Evolutionary conservation across 2,797 vertebrate genomes (phyloP).

Genomic region (Hozukius guyotensis): DNA sequence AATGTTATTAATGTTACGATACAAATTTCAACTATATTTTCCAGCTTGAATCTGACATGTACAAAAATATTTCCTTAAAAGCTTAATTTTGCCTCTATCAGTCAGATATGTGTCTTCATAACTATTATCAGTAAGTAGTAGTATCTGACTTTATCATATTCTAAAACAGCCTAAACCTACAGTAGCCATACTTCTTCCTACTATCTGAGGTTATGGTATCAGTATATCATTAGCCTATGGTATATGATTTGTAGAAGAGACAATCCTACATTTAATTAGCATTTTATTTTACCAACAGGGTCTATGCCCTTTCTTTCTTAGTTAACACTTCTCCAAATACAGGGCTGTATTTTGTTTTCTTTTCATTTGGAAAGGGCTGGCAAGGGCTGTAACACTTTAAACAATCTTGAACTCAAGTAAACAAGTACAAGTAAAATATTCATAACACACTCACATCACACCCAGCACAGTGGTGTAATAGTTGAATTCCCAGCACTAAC

Average conservation of each 20-base stretch:
- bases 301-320: background rate
- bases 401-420: background rate
- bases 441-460: background rate
- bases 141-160: background rate
- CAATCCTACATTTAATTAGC: background rate
- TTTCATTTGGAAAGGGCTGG: background rate
- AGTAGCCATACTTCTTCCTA: background rate
- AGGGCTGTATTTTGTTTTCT: background rate
- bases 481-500: background rate
- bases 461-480: background rate
- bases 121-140: background rate
- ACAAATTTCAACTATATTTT: background rate
- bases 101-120: background rate
- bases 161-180: background rate
- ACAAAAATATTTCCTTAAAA: background rate
- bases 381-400: background rate
- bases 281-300: background rate
- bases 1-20: too few species aligned
- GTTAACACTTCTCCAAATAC: background rate
- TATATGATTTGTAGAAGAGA: background rate
- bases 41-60: background rate
- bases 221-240: background rate
- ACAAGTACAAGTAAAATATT: background rate
- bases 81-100: background rate
- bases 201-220: background rate